Evolutionary conservation across 2,888 invertebrate species (phyloP), one percentile per base, ranked within the genome.

Genomic region (Standfussiana lucernea): DNA sequence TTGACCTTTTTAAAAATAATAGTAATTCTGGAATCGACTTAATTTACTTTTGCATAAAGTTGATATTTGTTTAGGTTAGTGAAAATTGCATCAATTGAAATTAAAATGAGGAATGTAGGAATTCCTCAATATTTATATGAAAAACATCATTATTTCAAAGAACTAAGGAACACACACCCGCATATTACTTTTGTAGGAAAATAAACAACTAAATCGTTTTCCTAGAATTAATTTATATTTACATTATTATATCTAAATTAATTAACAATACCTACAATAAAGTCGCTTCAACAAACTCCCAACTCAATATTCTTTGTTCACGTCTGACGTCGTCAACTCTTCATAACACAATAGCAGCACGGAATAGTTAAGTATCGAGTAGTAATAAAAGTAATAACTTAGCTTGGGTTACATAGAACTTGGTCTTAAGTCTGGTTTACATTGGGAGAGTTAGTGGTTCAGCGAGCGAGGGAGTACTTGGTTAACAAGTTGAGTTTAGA

Each of bases 311-410:
- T 76, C 82, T 84, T 79, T 87, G 82, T 86, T 69, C 73, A 47
- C 65, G 72, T 74, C 64, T 84, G 79, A 79, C n/a, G 40, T 40
- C n/a, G 1, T 28, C 64, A n/a, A 80, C 77, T 62, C 64, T 32
- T 77, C 77, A 82, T 86, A 87, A 82, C 76, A 86, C 86, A 89
- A 87, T 87, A 85, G 83, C 80, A 77, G 79, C 69, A 79, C 80
- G 80, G 87, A 88, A 90, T 89, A 84, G 86, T 86, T 84, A 84
- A 85, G 89, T 83, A 85, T 85, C 79, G 80, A 83, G 75, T 82
- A 75, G 83, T 86, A 78, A 83, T 84, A 86, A 86, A 77, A 79
- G 86, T 88, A 90, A 90, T 90, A 89, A 86, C 83, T 78, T 84
- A 72, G 80, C 83, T 75, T 76, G 53, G 72, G 84, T 86, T 81